phyloP scores from a whole-genome alignment of 1,140 invertebrate species.

The Drosophila biarmipes region DNA sequence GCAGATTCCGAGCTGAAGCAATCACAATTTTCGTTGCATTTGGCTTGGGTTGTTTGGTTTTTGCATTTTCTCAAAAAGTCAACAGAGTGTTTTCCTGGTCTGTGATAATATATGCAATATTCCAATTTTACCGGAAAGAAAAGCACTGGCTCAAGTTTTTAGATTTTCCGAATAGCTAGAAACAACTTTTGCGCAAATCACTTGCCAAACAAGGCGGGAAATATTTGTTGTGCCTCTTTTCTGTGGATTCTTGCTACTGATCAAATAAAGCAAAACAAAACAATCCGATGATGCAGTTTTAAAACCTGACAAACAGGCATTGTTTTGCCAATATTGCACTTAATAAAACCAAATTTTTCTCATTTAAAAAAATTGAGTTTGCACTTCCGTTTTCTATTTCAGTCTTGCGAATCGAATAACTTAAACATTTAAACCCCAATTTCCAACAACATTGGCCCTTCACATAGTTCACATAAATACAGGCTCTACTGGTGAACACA shows the following conservation, averaged over 20 bases:
- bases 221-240: no score
- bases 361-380: no score
- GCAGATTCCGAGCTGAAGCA: not conserved
- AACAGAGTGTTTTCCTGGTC: conserved; percentile 9
- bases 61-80: conserved; percentile 8
- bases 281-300: no score
- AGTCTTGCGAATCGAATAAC: not conserved
- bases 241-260: no score
- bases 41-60: not conserved
- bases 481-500: not conserved
- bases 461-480: not conserved
- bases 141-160: not conserved
- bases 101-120: conserved; percentile 12
- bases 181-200: not conserved
- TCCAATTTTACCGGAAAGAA: conserved; percentile 4
- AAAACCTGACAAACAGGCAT: no score
- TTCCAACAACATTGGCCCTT: not conserved
- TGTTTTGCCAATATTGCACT: no score
- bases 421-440: not conserved
- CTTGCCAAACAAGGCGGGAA: not conserved
- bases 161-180: not conserved
- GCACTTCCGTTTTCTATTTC: no score
- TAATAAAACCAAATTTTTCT: no score
- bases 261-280: no score
- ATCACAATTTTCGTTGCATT: conserved; percentile 32